Percentiles rank a stretch among this genome's conserved stretches.
phyloP scores from a whole-genome alignment of 2,797 vertebrate species.

The Tenualosa thibaudeaui region DNA sequence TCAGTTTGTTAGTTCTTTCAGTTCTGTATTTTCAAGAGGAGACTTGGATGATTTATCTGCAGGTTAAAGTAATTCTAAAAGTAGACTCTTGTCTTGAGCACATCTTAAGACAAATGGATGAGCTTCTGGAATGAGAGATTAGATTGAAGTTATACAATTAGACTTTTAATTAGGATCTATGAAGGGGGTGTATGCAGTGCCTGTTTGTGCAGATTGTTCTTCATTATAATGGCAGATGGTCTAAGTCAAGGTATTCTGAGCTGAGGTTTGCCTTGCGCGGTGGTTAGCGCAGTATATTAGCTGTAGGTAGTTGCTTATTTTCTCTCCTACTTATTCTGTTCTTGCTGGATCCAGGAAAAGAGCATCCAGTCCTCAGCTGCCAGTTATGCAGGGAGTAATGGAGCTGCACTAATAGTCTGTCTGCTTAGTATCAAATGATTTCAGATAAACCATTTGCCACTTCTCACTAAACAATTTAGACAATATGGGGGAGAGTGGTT shows the following conservation, averaged over 20 bases:
- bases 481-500: background rate
- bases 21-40: slow-evolving; percentile 42
- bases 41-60: slow-evolving; percentile 45
- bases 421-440: slow-evolving; percentile 24
- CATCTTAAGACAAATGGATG: slow-evolving; percentile 34
- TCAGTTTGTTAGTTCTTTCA: slow-evolving; percentile 68
- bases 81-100: slow-evolving; percentile 39
- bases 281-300: background rate
- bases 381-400: slow-evolving; percentile 16
- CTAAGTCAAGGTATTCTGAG: slow-evolving; percentile 32
- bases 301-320: background rate
- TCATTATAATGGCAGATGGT: slow-evolving; percentile 48
- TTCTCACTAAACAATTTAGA: background rate
- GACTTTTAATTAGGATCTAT: slow-evolving; percentile 56
- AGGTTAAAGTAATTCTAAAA: slow-evolving; percentile 52
- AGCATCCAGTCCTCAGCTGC: background rate
- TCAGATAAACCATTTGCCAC: slow-evolving; percentile 16
- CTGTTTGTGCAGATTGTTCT: slow-evolving; percentile 43
- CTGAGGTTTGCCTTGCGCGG: background rate
- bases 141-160: slow-evolving; percentile 44
- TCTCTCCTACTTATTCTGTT: background rate
- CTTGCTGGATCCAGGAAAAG: background rate
- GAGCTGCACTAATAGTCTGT: slow-evolving; percentile 1
- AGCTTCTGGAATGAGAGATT: slow-evolving; percentile 41
- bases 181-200: slow-evolving; percentile 2